Base-by-base conservation (phyloP, 2,888 invertebrate genomes). In the Drosophila atripex region DNA sequence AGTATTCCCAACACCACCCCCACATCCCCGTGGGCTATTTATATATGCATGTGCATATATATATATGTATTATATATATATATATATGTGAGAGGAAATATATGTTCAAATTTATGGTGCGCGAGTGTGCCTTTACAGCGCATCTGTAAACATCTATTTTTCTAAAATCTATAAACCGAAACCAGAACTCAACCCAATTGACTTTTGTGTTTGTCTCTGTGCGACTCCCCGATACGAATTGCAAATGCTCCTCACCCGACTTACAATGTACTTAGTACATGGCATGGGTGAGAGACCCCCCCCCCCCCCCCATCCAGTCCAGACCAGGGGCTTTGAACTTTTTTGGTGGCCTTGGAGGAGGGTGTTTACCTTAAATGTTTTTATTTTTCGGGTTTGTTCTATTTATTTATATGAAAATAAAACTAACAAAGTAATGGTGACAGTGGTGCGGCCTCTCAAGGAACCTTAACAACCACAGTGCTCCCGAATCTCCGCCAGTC, bases 401-500 rank as follows among this genome's bases (percentile, higher is more conserved):
- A 35, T 35, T 14, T 35, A 2, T 35, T 14, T 14, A 6, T 6
- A 35, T 2, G 7, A 6, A 35, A 35, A 35, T 35, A 0, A 28
- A 28, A 28, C 28, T 28, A 28, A 28, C 28, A 7, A 28, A 2
- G 25, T 25, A 25, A 8, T 28, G 9, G 9, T 9, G 1, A 8
- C 28, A 28, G 8, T 28, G 28, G 8, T 7, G 28, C 8, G 25
- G 1, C 28, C 28, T 1, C 28, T 28, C 28, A 28, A 9, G 28
- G 28, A 8, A 28, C 28, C 28, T 28, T 28, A 28, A 89, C 77
- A 6, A 89, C 76, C 14, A 91, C 90, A 12, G 93, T 88, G 39
- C 91, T 90, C 4, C 93, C 93, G 8, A 90, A 84, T 64, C 92
- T 91, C 45, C 93, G 91, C 45, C 91, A 91, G 76, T 93, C 93